phyloP scores from a whole-genome alignment of 1,140 invertebrate species.

The Subanguina moxae region DNA sequence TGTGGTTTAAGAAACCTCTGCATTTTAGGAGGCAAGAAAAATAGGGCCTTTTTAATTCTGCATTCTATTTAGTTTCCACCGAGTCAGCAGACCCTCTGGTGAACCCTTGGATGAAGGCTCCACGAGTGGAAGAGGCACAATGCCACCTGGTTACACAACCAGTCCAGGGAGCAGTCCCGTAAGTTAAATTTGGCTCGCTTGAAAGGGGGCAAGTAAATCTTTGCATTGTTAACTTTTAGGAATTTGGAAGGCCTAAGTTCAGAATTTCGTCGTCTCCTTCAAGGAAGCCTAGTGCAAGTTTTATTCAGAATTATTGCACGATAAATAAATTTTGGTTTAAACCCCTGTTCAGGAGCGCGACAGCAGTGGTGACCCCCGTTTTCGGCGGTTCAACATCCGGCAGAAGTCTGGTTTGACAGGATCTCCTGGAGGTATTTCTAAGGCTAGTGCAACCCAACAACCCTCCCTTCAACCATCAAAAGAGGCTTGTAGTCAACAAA shows the following conservation, averaged over 20 bases:
- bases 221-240: no score
- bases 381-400: constrained; percentile 20
- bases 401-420: constrained; percentile 21
- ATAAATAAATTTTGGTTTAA: no score
- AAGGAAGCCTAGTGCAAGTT: constrained; percentile 5
- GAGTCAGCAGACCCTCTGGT: not conserved
- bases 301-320: not conserved
- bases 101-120: constrained; percentile 25
- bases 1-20: no score
- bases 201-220: no score
- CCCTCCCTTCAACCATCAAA: not conserved
- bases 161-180: constrained; percentile 33
- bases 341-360: not conserved
- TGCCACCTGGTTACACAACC: constrained; percentile 25
- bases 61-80: not conserved
- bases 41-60: no score
- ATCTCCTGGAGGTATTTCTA: constrained; percentile 3
- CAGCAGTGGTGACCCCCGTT: constrained; percentile 3
- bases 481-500: not conserved
- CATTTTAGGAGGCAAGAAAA: no score
- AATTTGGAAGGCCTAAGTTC: constrained; percentile 25
- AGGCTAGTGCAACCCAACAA: not conserved
- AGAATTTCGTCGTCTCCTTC: constrained; percentile 17
- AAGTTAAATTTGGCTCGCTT: not conserved
- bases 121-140: constrained; percentile 30